Percentiles rank a stretch among this genome's conserved stretches.
phyloP scores from a whole-genome alignment of 1,140 invertebrate species.

The Drosophila pseudoananassae region DNA sequence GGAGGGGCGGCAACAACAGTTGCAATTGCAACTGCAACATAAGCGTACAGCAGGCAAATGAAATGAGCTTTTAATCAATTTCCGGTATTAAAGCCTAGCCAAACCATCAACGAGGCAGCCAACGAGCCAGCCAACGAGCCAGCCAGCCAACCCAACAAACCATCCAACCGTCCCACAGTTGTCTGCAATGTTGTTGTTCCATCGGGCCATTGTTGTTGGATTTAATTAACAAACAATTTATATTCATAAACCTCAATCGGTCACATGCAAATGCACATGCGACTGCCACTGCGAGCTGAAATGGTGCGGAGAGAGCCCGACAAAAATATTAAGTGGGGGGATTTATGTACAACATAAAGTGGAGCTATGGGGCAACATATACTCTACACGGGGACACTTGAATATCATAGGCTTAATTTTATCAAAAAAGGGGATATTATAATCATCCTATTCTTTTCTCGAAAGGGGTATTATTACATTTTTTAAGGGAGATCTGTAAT shows the following conservation, averaged over 20 bases:
- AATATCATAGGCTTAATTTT: background rate
- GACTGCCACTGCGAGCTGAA: constrained; percentile 23
- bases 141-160: constrained; percentile 18
- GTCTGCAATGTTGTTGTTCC: constrained; percentile 40
- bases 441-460: too few relatives aligned
- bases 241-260: constrained; percentile 81
- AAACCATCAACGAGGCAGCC: constrained; percentile 17
- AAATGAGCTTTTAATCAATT: constrained; percentile 83
- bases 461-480: too few relatives aligned
- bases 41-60: constrained; percentile 50
- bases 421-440: too few relatives aligned
- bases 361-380: constrained; percentile 2
- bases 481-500: too few relatives aligned
- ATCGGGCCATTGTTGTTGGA: constrained; percentile 61
- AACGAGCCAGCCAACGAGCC: background rate
- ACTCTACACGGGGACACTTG: background rate
- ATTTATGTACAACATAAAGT: background rate
- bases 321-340: constrained; percentile 32
- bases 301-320: constrained; percentile 25
- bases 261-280: constrained; percentile 77
- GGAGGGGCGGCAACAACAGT: constrained; percentile 36
- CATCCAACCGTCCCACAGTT: constrained; percentile 47
- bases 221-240: constrained; percentile 83
- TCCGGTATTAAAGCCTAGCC: constrained; percentile 77
- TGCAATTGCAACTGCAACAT: constrained; percentile 26